These are phyloP conservation scores for Scelioninae gen. 1 DNA, from an alignment of 2,888 invertebrate species.

Conservation along the genomic window DNA sequence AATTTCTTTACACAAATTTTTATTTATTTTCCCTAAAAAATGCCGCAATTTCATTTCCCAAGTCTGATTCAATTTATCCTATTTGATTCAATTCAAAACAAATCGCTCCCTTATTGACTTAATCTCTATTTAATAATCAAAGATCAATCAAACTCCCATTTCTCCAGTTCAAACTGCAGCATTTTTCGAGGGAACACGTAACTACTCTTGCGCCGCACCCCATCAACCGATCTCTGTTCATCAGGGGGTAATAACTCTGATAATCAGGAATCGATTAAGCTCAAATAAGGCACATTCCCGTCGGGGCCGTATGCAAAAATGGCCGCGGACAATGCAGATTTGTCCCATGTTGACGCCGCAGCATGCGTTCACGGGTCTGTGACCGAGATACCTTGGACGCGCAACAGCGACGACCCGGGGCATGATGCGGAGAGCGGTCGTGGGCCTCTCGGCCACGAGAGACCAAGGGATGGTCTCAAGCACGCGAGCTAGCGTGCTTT, in stretches of 20 bases:
- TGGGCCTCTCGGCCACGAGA: constrained; percentile 73
- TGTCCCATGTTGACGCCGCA: constrained; percentile 13
- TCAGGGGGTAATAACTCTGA: too few species aligned
- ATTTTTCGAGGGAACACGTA: too few species aligned
- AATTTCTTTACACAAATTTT: too few species aligned
- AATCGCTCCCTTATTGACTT: constrained; percentile 29
- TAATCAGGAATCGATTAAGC: too few species aligned
- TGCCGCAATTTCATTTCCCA: too few species aligned
- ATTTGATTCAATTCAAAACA: constrained; percentile 6
- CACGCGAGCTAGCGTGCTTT: constrained; percentile 83
- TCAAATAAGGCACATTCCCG: constrained; percentile 7
- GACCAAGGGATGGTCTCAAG: constrained; percentile 81
- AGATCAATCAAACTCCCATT: constrained; percentile 28
- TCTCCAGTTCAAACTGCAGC: too few species aligned
- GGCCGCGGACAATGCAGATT: constrained; percentile 21
- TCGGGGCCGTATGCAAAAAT: constrained; percentile 17
- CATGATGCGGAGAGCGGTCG: neutral
- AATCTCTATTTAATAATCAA: constrained; percentile 19
- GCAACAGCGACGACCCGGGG: neutral
- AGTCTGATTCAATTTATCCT: too few species aligned
- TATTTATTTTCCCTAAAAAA: too few species aligned
- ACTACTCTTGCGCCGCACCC: too few species aligned
- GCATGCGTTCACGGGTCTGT: constrained; percentile 18
- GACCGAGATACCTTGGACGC: constrained; percentile 29
- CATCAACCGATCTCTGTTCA: too few species aligned